These are phyloP conservation scores for Microtus montanus DNA, from an alignment of 2,113 vertebrate species.

Conservation along the genomic window DNA sequence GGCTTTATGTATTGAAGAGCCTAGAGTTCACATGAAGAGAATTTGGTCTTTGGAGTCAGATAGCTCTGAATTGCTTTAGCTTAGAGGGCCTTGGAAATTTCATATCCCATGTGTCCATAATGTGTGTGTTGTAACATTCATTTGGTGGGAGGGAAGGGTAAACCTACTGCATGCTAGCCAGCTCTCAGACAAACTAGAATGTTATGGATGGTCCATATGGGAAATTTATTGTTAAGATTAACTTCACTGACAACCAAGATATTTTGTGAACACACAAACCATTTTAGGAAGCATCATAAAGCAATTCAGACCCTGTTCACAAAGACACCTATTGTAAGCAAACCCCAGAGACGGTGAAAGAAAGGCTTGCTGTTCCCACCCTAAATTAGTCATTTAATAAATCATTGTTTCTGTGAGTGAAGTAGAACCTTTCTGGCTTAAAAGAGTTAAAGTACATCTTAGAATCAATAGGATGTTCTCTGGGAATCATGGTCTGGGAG, in stretches of 20 bases:
- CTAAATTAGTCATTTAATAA: not conserved
- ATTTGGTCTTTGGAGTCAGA: not conserved
- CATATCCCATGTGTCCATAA: no score
- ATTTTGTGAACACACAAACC: not conserved
- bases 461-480: no score
- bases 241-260: not conserved
- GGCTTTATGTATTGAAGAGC: not conserved
- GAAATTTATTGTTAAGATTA: not conserved
- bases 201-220: not conserved
- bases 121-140: not conserved
- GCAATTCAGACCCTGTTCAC: not conserved
- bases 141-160: not conserved
- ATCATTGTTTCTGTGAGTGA: not conserved
- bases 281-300: not conserved
- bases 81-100: not conserved
- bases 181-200: not conserved
- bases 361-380: not conserved
- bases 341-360: not conserved
- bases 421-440: slow-evolving; percentile 25
- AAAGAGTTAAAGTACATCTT: not conserved
- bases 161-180: not conserved
- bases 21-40: not conserved
- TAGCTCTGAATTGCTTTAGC: not conserved
- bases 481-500: not conserved
- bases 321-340: not conserved